phyloP scores from a whole-genome alignment of 2,113 vertebrate genomes.

The Petromus typicus region DNA sequence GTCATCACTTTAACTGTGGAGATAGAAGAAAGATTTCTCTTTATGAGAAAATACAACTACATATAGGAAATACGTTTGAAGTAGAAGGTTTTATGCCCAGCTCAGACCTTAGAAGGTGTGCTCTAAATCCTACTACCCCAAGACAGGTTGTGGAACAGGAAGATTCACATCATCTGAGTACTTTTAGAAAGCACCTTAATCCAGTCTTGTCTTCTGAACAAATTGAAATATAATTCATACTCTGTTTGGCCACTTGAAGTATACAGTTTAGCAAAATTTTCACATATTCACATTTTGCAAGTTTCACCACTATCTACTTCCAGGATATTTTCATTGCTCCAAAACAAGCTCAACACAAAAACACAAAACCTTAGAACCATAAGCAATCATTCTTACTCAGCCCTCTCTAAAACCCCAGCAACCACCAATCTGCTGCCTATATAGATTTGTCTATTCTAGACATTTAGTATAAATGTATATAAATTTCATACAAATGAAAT shows the following conservation, averaged over 20 bases:
- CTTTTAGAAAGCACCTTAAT: background rate
- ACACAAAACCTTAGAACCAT: background rate
- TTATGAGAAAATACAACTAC: background rate
- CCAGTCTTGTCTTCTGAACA: background rate
- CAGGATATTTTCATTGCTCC: background rate
- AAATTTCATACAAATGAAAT: background rate
- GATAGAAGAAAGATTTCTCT: background rate
- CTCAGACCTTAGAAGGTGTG: background rate
- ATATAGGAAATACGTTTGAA: background rate
- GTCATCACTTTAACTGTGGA: background rate
- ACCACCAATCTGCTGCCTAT: background rate
- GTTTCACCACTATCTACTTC: background rate
- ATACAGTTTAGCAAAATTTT: background rate
- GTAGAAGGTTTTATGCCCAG: background rate
- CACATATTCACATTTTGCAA: background rate
- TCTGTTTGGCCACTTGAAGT: background rate
- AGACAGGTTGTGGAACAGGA: background rate
- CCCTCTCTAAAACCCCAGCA: background rate
- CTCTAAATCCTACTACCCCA: background rate
- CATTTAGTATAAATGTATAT: background rate
- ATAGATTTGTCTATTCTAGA: background rate
- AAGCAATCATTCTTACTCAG: background rate
- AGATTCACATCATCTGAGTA: background rate
- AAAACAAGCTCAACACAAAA: background rate
- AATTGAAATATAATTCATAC: background rate